A percentile compares a stretch with the other conserved stretches of the same genome.
Conservation (phyloP, 2,888 invertebrate genomes). For the Saturnia japonica region DNA sequence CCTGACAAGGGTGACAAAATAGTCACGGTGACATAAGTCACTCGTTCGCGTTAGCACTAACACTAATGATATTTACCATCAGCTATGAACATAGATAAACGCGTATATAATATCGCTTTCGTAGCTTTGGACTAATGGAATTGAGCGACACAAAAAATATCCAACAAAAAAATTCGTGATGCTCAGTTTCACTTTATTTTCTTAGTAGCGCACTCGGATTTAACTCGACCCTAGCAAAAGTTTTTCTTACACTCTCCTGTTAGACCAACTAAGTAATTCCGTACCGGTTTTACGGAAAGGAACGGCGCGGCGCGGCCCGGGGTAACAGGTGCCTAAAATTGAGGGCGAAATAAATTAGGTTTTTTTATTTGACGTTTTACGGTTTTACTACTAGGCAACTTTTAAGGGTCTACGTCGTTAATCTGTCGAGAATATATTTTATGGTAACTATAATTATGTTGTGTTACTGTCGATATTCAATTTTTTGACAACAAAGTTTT, state of each 20-base stretch:
- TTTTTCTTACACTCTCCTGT: background rate
- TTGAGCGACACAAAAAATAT: background rate
- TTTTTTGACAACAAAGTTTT: background rate
- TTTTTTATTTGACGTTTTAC: conserved; percentile 16
- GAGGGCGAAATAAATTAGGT: conserved; percentile 13
- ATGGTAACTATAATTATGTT: background rate
- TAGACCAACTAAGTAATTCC: conserved; percentile 1
- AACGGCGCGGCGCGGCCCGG: background rate
- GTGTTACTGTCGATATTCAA: background rate
- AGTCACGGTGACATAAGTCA: too few species aligned
- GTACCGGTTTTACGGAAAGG: background rate
- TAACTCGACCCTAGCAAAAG: background rate
- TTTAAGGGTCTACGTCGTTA: conserved; percentile 12
- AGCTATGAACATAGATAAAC: background rate
- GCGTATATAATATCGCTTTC: background rate
- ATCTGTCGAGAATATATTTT: background rate
- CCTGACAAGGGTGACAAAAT: too few species aligned
- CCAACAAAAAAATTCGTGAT: background rate
- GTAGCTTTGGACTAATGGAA: background rate
- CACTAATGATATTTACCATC: background rate
- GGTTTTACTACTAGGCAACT: conserved; percentile 3
- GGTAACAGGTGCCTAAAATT: conserved; percentile 16
- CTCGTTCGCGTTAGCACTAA: too few species aligned
- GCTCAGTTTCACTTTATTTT: background rate
- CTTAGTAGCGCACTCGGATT: background rate